These are phyloP conservation scores for Platanista minor DNA, from an alignment of 2,113 vertebrate species.

Conservation along the genomic window DNA sequence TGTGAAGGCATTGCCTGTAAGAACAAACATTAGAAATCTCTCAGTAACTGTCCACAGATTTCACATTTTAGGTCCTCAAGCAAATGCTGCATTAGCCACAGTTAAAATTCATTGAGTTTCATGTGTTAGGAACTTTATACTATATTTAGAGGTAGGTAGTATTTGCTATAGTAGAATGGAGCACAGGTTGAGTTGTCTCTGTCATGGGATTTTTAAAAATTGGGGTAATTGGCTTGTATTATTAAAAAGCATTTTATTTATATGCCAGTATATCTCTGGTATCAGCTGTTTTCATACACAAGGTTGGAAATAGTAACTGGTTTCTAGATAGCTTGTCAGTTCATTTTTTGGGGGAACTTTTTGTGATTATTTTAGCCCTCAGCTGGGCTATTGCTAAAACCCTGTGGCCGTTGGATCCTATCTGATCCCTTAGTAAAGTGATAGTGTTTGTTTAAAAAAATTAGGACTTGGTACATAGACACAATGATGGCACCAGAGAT, in stretches of 20 bases:
- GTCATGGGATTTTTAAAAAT: neutral
- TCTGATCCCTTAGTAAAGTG: neutral
- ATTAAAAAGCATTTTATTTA: neutral
- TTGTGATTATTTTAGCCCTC: constrained; percentile 2
- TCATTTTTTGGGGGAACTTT: neutral
- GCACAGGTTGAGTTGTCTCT: neutral
- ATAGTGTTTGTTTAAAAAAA: neutral
- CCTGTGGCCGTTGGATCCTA: neutral
- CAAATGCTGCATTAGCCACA: neutral
- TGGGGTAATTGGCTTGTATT: neutral
- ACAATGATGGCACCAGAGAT: neutral
- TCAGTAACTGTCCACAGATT: neutral
- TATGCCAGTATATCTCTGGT: neutral
- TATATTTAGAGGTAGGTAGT: neutral
- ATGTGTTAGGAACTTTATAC: neutral
- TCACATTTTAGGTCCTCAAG: neutral
- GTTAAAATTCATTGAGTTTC: neutral
- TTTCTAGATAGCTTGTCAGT: neutral
- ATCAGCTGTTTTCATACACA: neutral
- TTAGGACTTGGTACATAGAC: neutral
- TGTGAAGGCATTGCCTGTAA: neutral
- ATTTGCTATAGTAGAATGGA: neutral
- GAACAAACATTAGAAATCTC: neutral
- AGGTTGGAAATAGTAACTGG: neutral
- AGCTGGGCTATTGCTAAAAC: neutral